phyloP scores from a whole-genome alignment of 1,140 invertebrate genomes.

The Mycetomoellerius zeteki region DNA sequence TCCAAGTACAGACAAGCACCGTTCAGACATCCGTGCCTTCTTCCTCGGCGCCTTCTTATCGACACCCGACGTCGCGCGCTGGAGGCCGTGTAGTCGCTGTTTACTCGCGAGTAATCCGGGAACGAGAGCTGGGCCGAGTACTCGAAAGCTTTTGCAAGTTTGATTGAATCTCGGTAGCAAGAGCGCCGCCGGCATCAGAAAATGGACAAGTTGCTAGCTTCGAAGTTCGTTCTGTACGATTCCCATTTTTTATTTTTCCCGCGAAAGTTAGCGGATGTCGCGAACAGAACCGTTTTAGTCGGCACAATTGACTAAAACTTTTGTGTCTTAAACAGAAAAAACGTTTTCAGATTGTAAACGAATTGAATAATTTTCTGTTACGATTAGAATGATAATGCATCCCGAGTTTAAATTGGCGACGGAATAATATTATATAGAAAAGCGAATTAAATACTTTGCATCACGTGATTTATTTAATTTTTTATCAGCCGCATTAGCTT shows the following conservation, averaged over 20 bases:
- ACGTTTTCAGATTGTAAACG: background rate
- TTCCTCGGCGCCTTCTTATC: conserved; percentile 50
- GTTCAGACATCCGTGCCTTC: conserved; percentile 27
- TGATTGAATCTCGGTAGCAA: conserved; percentile 76
- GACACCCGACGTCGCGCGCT: conserved; percentile 41
- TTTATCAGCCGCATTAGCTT: background rate
- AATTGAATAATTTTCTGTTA: background rate
- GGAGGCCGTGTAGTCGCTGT: conserved; percentile 48
- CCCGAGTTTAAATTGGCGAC: background rate
- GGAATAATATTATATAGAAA: background rate
- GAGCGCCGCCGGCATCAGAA: conserved; percentile 66
- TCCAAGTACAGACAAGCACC: conserved; percentile 28
- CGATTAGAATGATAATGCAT: conserved; percentile 15
- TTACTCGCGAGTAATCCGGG: conserved; percentile 58
- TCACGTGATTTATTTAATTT: background rate
- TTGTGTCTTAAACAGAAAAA: conserved; percentile 1
- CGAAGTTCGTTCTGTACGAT: conserved; percentile 19
- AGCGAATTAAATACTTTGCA: background rate
- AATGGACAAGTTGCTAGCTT: conserved; percentile 75
- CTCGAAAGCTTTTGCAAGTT: conserved; percentile 79
- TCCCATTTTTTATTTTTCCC: conserved; percentile 18
- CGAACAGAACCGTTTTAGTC: background rate
- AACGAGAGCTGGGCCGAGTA: conserved; percentile 38
- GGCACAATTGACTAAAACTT: conserved; percentile 27
- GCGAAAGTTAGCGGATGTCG: conserved; percentile 27